phyloP scores from a whole-genome alignment of 1,140 invertebrate genomes.

The silkworm (Bombyx mori) region DNA sequence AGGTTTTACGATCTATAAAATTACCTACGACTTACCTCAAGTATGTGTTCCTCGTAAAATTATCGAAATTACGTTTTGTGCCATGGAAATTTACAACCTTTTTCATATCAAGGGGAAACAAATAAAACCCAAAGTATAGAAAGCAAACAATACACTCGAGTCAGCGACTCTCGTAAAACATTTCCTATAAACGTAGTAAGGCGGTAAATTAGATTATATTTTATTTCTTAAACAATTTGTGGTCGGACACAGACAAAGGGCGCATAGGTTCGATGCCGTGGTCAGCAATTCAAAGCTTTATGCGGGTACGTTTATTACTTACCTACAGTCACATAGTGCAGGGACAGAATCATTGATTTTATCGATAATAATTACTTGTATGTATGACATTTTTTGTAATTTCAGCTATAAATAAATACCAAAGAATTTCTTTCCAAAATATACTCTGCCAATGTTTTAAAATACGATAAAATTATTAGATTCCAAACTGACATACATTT shows the following conservation, averaged over 20 bases:
- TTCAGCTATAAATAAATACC: neutral
- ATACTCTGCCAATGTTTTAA: neutral
- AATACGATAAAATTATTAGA: too few relatives aligned
- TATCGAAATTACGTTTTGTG: slow-evolving; percentile 18
- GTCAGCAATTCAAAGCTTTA: slow-evolving; percentile 67
- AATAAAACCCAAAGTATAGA: slow-evolving; percentile 38
- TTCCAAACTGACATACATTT: too few relatives aligned
- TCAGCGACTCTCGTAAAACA: slow-evolving; percentile 48
- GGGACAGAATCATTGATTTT: slow-evolving; percentile 11
- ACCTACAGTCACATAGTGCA: slow-evolving; percentile 34
- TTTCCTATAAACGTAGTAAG: slow-evolving; percentile 59
- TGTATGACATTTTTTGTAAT: neutral
- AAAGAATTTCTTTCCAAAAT: neutral
- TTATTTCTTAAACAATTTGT: slow-evolving; percentile 68
- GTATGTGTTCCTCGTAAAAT: neutral
- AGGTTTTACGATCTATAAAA: too few relatives aligned
- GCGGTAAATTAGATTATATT: slow-evolving; percentile 67
- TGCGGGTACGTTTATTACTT: slow-evolving; percentile 65
- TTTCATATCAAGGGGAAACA: slow-evolving; percentile 21
- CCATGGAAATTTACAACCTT: slow-evolving; percentile 14
- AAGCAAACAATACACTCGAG: slow-evolving; percentile 37
- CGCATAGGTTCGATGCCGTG: slow-evolving; percentile 55
- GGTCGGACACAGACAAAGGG: slow-evolving; percentile 58
- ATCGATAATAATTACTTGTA: slow-evolving; percentile 10
- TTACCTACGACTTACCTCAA: too few relatives aligned